phyloP scores from a whole-genome alignment of 2,888 invertebrate species.

The Leptopilina syphax region DNA sequence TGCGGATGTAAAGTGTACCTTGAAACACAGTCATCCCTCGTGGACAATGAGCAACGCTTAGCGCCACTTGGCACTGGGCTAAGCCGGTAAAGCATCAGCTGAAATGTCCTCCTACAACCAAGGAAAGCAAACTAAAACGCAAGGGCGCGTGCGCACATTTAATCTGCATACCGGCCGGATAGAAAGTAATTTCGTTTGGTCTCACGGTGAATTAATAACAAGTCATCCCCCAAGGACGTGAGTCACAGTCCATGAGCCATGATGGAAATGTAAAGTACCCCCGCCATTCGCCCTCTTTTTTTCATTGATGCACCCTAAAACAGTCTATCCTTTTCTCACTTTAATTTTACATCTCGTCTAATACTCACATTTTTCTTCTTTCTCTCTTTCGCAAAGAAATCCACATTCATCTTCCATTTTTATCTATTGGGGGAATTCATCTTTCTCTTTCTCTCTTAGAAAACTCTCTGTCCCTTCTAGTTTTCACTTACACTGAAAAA shows the following conservation, averaged over 20 bases:
- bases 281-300: conserved; percentile 36
- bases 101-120: conserved; percentile 45
- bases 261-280: conserved; percentile 32
- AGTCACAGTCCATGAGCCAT: conserved; percentile 46
- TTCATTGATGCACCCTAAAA: conserved; percentile 27
- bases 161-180: conserved; percentile 57
- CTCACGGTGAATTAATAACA: conserved; percentile 69
- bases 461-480: background rate
- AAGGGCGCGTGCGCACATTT: conserved; percentile 46
- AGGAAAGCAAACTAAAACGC: conserved; percentile 40
- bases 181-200: conserved; percentile 65
- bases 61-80: conserved; percentile 56
- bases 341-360: background rate
- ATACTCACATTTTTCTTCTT: background rate
- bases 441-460: conserved; percentile 8
- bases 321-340: conserved; percentile 27
- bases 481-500: no score
- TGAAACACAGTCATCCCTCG: conserved; percentile 61
- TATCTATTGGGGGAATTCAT: background rate
- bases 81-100: conserved; percentile 50
- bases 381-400: background rate
- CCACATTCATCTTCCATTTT: background rate
- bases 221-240: conserved; percentile 52
- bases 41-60: conserved; percentile 61
- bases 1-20: conserved; percentile 49